Conservation (phyloP, 37 sponge, comb jelly and placozoan species). For the Mnemiopsis leidyi region DNA sequence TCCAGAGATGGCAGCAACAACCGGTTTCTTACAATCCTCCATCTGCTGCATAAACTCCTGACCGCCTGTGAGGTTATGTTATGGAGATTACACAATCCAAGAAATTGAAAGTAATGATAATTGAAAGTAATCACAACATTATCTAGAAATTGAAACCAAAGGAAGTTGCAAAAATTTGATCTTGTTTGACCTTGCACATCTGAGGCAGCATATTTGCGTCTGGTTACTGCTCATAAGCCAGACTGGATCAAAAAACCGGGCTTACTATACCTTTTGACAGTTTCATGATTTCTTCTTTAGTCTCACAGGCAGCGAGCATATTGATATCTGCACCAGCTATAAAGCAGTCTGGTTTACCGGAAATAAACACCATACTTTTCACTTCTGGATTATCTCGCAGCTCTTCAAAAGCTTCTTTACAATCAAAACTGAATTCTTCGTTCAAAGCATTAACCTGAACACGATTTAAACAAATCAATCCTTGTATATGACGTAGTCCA, state of each 20-base stretch:
- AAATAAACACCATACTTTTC: constrained; percentile 82
- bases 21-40: constrained; percentile 83
- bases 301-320: constrained; percentile 73
- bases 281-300: constrained; percentile 42
- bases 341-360: constrained; percentile 91
- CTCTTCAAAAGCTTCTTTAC: constrained; percentile 74
- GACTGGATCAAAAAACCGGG: too few species aligned
- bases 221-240: too few species aligned
- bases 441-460: constrained; percentile 87
- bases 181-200: too few species aligned
- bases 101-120: too few species aligned
- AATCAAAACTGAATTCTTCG: constrained; percentile 76
- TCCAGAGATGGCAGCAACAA: constrained; percentile 95
- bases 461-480: background rate
- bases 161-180: too few species aligned
- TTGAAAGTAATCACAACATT: too few species aligned
- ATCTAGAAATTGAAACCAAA: too few species aligned
- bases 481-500: too few species aligned
- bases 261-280: constrained; percentile 21
- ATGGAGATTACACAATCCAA: too few species aligned
- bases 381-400: constrained; percentile 70
- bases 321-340: constrained; percentile 96
- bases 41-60: constrained; percentile 79
- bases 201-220: too few species aligned
- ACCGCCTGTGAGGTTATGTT: constrained; percentile 63